Evolutionary conservation across 2,113 vertebrate species (phyloP).

Genomic region (Baryphthengus martii): DNA sequence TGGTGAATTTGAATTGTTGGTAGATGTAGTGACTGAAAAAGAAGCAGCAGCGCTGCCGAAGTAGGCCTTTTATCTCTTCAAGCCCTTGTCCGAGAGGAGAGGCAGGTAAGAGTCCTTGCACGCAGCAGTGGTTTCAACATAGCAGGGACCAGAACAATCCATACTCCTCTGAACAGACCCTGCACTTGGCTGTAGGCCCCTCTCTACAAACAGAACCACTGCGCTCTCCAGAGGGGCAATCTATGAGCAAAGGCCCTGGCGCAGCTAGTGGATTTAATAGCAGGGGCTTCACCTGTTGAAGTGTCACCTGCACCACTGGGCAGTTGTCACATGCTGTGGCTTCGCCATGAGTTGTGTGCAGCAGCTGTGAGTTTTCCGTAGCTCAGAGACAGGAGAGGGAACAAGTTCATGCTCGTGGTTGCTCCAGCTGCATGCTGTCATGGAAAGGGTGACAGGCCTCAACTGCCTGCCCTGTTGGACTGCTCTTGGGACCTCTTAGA

Average conservation of each 20-base stretch:
- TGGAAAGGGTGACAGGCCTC: background rate
- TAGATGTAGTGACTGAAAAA: background rate
- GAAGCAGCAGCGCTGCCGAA: background rate
- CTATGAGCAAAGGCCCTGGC: background rate
- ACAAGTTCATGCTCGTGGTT: accelerated
- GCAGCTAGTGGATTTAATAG: background rate
- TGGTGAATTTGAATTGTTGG: background rate
- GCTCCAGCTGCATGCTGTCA: background rate
- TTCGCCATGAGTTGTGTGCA: background rate
- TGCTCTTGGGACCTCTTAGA: background rate
- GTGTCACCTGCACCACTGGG: background rate
- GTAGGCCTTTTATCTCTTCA: background rate
- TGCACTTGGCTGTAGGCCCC: background rate
- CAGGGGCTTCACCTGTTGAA: background rate
- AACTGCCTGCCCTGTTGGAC: background rate
- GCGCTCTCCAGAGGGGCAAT: background rate
- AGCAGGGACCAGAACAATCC: background rate
- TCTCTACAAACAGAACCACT: background rate
- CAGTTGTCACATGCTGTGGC: accelerated
- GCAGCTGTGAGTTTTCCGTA: background rate
- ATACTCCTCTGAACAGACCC: background rate
- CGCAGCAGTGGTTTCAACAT: background rate
- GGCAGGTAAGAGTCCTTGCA: background rate
- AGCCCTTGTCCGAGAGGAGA: background rate
- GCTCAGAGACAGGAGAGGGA: background rate